Evolutionary conservation across 2,797 vertebrate species (phyloP), one percentile per base, ranked within the genome.

Genomic region (Zalophus californianus): DNA sequence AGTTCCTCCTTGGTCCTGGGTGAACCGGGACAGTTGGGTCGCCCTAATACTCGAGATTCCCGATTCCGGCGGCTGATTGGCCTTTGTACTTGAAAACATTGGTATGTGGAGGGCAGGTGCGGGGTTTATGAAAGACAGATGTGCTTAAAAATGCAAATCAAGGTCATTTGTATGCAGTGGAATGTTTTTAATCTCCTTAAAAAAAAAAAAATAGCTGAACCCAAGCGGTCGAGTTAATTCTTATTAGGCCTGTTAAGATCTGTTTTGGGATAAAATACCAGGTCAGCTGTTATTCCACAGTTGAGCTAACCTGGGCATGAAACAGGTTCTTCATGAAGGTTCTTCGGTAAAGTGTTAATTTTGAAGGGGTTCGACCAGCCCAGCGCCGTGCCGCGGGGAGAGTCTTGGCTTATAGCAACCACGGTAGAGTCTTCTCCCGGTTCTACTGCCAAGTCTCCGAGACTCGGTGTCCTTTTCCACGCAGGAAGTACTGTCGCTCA

Each of bases 331-430:
- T 85, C 48, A 1, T 29, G 60, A 93, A 93, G 70, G 48, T 5
- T 50, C 90, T 62, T 44, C 56, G 0, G 3, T 2, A 25, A n/a
- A 56, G 21, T 15, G 14, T 35, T n/a, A 10, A 52, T 64, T 82
- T 50, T 32, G 35, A 84, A 52, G 88, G 89, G 62, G 11, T 41
- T 56, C 10, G 3, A 5, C 29, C 41, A 32, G 50, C 50, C 66
- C 15, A 0, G 75, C 7, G 0, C 4, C 48, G 44, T 7, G 13
- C 38, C 0, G 0, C 1, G 2, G 73, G 27, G 52, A 12, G 52
- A 25, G 18, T 25, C 23, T 38, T 18, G 48, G 73, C 32, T 35
- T 25, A 4, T 2, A 0, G 66, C 1, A 9, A 44, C 50, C 1
- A 11, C 12, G 58, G 75, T 29, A 18, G 20, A 15, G 9, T 44